Percentiles rank a stretch among this genome's conserved stretches.
Evolutionary conservation across 2,113 vertebrate genomes (phyloP).

Genomic region (Toxotes jaculatrix): DNA sequence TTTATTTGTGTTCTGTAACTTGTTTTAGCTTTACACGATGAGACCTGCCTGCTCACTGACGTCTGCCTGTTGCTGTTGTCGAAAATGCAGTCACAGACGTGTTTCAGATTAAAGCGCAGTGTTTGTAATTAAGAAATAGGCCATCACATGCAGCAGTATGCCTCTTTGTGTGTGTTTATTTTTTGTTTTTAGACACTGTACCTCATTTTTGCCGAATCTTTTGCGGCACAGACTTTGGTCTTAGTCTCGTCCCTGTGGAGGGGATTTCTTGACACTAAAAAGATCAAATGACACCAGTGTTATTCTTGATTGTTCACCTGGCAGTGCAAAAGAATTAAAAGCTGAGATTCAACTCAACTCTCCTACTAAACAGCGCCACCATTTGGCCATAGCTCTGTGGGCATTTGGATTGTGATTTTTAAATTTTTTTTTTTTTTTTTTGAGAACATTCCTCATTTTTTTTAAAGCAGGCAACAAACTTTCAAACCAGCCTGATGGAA

Average conservation of each 20-base stretch:
- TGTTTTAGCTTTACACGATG: background rate
- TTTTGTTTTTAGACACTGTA: background rate
- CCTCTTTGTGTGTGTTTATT: background rate
- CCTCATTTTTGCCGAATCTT: background rate
- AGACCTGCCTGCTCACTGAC: background rate
- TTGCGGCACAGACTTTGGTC: no score
- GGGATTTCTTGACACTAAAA: no score
- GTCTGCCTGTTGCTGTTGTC: no score
- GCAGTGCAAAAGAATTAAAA: background rate
- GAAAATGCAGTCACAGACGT: background rate
- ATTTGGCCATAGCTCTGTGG: background rate
- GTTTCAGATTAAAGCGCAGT: background rate
- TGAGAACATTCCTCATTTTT: background rate
- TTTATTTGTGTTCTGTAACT: background rate
- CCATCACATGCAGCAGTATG: background rate
- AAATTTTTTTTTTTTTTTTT: background rate
- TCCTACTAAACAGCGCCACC: background rate
- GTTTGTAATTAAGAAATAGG: background rate
- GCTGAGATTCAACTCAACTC: background rate
- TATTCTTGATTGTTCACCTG: background rate
- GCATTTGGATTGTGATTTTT: background rate
- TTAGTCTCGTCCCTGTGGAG: no score
- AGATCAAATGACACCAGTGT: background rate
- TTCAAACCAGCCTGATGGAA: background rate
- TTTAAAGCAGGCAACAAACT: background rate